phyloP scores from a whole-genome alignment of 2,888 invertebrate species.

The Abrostola tripartita region DNA sequence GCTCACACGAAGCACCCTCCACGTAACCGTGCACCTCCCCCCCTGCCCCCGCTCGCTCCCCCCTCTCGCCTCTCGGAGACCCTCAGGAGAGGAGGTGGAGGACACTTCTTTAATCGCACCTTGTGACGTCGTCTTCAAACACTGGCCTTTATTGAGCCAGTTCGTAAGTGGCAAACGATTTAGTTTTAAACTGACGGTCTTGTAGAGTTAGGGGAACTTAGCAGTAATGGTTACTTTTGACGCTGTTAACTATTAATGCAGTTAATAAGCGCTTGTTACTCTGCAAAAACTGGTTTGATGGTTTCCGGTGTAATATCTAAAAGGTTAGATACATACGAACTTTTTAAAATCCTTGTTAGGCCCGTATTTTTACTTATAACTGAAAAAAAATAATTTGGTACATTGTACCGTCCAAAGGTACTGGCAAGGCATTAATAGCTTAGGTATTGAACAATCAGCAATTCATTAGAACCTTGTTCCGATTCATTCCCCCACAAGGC shows the following conservation, averaged over 20 bases:
- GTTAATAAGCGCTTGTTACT: neutral
- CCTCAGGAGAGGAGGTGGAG: conserved; percentile 49
- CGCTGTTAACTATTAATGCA: no score
- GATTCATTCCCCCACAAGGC: no score
- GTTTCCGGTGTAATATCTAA: no score
- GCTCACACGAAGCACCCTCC: conserved; percentile 75
- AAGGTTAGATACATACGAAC: no score
- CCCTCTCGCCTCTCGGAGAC: conserved; percentile 17
- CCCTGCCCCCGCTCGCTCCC: conserved; percentile 9
- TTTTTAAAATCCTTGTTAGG: neutral
- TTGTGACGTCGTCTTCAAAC: conserved; percentile 48
- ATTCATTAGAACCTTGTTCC: no score
- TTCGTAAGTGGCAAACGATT: conserved; percentile 43
- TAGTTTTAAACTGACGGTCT: conserved; percentile 46
- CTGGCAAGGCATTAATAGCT: no score
- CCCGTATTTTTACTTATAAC: no score
- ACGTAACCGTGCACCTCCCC: conserved; percentile 69
- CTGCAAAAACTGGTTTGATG: neutral
- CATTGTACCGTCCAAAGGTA: no score
- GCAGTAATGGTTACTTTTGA: neutral
- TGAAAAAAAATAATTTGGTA: no score
- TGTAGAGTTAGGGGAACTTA: conserved; percentile 6
- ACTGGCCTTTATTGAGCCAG: conserved; percentile 49
- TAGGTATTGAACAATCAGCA: no score
- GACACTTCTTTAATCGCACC: conserved; percentile 60